Percentiles rank a stretch among this genome's conserved stretches.
Evolutionary conservation across 2,113 vertebrate species (phyloP).

Genomic region (Brachyhypopomus gauderio): DNA sequence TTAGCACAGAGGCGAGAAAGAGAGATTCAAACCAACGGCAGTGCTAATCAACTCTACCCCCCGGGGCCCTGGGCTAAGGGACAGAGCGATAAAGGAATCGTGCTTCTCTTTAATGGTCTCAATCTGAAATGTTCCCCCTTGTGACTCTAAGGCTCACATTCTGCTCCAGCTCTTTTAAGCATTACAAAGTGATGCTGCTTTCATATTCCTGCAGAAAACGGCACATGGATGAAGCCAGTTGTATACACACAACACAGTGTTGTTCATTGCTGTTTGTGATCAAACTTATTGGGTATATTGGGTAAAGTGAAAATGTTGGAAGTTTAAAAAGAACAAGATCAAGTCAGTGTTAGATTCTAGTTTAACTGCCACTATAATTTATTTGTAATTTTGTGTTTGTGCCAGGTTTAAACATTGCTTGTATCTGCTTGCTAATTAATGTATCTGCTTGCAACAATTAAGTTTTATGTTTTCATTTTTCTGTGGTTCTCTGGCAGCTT

Average conservation of each 20-base stretch:
- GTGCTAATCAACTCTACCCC: conserved; percentile 34
- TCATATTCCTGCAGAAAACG: background rate
- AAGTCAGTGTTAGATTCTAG: background rate
- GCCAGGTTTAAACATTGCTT: background rate
- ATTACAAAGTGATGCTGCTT: conserved; percentile 22
- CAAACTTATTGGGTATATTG: background rate
- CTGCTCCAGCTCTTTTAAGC: background rate
- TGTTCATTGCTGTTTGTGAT: background rate
- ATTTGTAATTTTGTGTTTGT: background rate
- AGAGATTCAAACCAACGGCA: conserved; percentile 26
- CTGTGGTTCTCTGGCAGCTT: too few species aligned
- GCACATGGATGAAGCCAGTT: background rate
- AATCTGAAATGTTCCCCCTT: conserved; percentile 29
- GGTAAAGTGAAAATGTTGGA: background rate
- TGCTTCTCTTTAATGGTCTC: conserved; percentile 39
- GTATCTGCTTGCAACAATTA: too few species aligned
- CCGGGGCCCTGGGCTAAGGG: conserved; percentile 35
- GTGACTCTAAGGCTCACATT: background rate
- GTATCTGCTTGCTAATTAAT: background rate
- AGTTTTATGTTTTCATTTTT: too few species aligned
- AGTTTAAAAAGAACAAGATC: background rate
- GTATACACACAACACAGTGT: background rate
- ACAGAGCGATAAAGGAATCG: conserved; percentile 35
- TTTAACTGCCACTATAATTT: background rate
- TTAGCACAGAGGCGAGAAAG: conserved; percentile 18